These are phyloP conservation scores for Orthosia gracilis DNA, from an alignment of 2,888 invertebrate genomes.

Conservation along the genomic window DNA sequence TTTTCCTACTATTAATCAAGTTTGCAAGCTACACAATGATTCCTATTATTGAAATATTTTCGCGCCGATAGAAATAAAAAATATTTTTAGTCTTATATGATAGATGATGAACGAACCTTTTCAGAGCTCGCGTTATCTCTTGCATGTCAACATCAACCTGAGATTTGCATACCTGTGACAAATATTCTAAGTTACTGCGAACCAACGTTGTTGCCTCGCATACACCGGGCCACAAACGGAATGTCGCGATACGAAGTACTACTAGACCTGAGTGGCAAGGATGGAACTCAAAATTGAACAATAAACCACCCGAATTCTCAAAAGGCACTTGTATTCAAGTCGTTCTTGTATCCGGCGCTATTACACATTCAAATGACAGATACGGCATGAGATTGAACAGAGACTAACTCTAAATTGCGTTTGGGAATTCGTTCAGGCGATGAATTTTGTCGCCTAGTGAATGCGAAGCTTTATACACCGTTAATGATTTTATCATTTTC, in stretches of 20 bases:
- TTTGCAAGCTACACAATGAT: conserved; percentile 13
- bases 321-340: not conserved
- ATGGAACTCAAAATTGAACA: not conserved
- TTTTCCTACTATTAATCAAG: not conserved
- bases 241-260: not conserved
- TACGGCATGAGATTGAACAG: not conserved
- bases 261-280: not conserved
- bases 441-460: conserved; percentile 39
- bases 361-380: not conserved
- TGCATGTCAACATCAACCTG: conserved; percentile 40
- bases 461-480: conserved; percentile 4
- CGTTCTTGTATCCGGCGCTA: not conserved
- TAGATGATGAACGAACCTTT: conserved; percentile 28
- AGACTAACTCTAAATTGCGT: not conserved
- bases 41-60: conserved; percentile 9
- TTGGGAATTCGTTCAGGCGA: not conserved
- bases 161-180: conserved; percentile 41
- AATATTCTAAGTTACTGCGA: conserved; percentile 39
- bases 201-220: conserved; percentile 41
- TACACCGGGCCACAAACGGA: conserved; percentile 28
- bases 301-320: not conserved
- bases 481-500: conserved; percentile 36
- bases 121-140: conserved; percentile 37
- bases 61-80: conserved; percentile 34
- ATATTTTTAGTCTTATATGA: conserved; percentile 30